Conservation (phyloP, 1,140 invertebrate genomes). For the Pectinophora gossypiella region DNA sequence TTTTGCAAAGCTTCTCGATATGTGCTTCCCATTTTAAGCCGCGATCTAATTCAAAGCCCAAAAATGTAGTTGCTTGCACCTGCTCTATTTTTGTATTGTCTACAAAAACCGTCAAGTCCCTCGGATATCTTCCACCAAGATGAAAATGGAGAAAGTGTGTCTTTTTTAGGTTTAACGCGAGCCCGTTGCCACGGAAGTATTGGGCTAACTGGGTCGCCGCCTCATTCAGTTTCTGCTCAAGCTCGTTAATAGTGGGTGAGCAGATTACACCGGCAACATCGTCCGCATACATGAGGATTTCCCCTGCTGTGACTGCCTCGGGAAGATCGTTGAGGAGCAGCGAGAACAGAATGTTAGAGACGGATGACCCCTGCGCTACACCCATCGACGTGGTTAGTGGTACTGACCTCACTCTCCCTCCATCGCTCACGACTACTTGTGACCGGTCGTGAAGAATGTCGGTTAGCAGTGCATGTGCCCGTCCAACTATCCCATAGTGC, state of each 20-base stretch:
- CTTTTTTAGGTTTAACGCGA: neutral
- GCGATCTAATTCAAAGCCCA: too few relatives aligned
- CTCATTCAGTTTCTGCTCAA: neutral
- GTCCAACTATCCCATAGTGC: neutral
- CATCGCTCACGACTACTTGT: too few relatives aligned
- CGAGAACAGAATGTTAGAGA: constrained; percentile 2
- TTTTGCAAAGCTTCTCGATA: too few relatives aligned
- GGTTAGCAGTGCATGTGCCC: too few relatives aligned
- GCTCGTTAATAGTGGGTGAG: neutral
- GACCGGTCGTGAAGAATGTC: neutral
- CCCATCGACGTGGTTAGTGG: neutral
- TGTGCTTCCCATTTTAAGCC: too few relatives aligned
- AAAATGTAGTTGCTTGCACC: too few relatives aligned
- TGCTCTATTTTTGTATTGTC: too few relatives aligned
- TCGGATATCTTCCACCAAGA: neutral
- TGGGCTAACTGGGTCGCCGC: neutral
- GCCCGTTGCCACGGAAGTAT: neutral
- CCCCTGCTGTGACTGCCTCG: neutral
- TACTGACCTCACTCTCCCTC: neutral
- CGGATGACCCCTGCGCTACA: neutral
- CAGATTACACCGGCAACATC: neutral
- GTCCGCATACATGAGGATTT: constrained; percentile 2
- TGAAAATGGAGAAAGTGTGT: neutral
- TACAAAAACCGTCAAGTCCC: too few relatives aligned
- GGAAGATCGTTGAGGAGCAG: neutral